Evolutionary conservation across 1,140 invertebrate genomes (phyloP), one percentile per base, ranked within the genome.

Genomic region (Bombus ignitus): DNA sequence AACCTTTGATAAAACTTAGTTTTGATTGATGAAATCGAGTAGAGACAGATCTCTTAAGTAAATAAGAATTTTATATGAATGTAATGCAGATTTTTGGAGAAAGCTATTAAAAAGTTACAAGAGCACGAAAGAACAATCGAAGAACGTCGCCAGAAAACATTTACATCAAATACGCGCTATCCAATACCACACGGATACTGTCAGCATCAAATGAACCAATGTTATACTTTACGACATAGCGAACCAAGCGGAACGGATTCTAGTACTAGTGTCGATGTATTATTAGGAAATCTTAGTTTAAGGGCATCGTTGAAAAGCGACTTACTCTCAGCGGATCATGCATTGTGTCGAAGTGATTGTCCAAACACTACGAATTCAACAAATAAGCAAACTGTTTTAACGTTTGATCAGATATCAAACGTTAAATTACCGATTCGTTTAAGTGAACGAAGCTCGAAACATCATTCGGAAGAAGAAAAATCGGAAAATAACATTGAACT

Each of bases 231-330:
- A 28, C 85, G 92, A 9, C 92, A 83, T 32, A 94, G 93, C 72
- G 92, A 93, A 68, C 92, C 93, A 3, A 92, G 90, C 37, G 91
- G 91, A 9, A 93, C 92, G 12, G 93, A 94, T n/a, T 94, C 94
- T 9, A 93, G 89, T 42, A 90, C 93, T 28, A 94, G 93, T 65
- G 90, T 94, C 42, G 94, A 94, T 44, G 93, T 94, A 2, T 89
- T 94, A 18, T 89, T 94, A 39, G 92, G 93, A 73, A 94, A 94
- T 85, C 86, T 94, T 25, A 94, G 94, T 76, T 83, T 94, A 12
- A 85, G 94, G 13, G 93, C 92, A 8, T 94, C 93, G 3, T 72
- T 94, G n/a, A 87, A 90, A 77, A 94, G 93, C 32, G 93, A 94
- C 77, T 82, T 94, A 15, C 74, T 94, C 32, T 88, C 92, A 28